These are phyloP conservation scores for Aphelenchoides fujianensis DNA, from an alignment of 1,140 invertebrate genomes.

Conservation along the genomic window DNA sequence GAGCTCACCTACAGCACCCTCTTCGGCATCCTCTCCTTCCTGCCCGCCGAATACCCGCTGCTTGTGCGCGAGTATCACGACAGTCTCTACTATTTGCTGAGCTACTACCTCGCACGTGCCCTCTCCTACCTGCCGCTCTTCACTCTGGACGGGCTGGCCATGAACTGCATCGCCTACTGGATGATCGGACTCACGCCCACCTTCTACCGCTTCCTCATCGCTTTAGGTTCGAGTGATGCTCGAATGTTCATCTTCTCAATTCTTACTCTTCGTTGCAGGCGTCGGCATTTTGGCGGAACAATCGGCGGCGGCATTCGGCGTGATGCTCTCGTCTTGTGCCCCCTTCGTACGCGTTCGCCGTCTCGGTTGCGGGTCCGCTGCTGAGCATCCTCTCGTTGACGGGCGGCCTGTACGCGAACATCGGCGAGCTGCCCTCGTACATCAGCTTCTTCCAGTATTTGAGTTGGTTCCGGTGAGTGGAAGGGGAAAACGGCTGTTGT, in stretches of 20 bases:
- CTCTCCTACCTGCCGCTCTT: slow-evolving; percentile 61
- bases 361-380: slow-evolving; percentile 53
- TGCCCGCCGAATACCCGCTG: slow-evolving; percentile 56
- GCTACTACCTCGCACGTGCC: slow-evolving; percentile 51
- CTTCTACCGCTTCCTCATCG: slow-evolving; percentile 25
- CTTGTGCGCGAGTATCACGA: slow-evolving; percentile 61
- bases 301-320: slow-evolving; percentile 59
- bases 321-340: slow-evolving; percentile 54
- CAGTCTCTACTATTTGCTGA: slow-evolving; percentile 51
- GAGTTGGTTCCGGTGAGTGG: slow-evolving; percentile 54
- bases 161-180: slow-evolving; percentile 55
- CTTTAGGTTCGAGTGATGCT: slow-evolving; percentile 21
- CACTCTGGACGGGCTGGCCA: slow-evolving; percentile 56
- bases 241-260: background rate
- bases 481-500: background rate
- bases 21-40: slow-evolving; percentile 58
- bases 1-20: slow-evolving; percentile 59
- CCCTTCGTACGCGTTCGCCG: slow-evolving; percentile 55
- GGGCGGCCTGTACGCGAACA: slow-evolving; percentile 59
- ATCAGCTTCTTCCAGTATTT: slow-evolving; percentile 59
- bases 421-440: slow-evolving; percentile 50
- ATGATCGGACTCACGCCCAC: slow-evolving; percentile 53
- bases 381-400: slow-evolving; percentile 57
- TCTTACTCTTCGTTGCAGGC: slow-evolving; percentile 36
- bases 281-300: slow-evolving; percentile 58